These are phyloP conservation scores for Chironomus tepperi DNA, from an alignment of 1,140 invertebrate genomes.

Conservation along the genomic window DNA sequence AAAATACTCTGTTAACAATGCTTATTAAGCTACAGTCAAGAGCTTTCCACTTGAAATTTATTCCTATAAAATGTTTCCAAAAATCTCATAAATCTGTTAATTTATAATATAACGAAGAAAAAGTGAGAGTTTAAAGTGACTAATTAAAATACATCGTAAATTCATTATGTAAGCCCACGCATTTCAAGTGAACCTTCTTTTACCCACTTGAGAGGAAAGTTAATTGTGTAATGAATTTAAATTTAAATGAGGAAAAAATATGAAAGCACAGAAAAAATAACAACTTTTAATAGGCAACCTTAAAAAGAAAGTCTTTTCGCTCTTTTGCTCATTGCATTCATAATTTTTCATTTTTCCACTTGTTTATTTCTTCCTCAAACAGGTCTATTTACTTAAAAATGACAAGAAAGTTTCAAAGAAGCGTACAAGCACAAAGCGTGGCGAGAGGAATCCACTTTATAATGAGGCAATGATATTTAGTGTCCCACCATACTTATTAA, in stretches of 20 bases:
- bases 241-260: neutral
- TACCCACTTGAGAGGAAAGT: neutral
- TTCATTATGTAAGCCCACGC: too few species aligned
- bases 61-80: too few species aligned
- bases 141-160: too few species aligned
- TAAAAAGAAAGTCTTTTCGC: neutral
- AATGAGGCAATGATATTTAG: conserved; percentile 74
- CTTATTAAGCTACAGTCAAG: too few species aligned
- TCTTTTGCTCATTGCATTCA: neutral
- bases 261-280: neutral
- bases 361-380: conserved; percentile 36
- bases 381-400: conserved; percentile 67
- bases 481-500: conserved; percentile 52
- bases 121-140: too few species aligned
- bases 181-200: neutral
- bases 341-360: conserved; percentile 23
- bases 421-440: conserved; percentile 59
- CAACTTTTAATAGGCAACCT: neutral
- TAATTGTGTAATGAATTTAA: conserved; percentile 1
- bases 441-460: conserved; percentile 63
- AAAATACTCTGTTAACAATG: too few species aligned
- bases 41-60: too few species aligned
- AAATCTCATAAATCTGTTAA: too few species aligned
- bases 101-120: too few species aligned
- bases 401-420: conserved; percentile 70